Base-by-base conservation (phyloP, 2,888 invertebrate species). In the Harpalus rubripes region DNA sequence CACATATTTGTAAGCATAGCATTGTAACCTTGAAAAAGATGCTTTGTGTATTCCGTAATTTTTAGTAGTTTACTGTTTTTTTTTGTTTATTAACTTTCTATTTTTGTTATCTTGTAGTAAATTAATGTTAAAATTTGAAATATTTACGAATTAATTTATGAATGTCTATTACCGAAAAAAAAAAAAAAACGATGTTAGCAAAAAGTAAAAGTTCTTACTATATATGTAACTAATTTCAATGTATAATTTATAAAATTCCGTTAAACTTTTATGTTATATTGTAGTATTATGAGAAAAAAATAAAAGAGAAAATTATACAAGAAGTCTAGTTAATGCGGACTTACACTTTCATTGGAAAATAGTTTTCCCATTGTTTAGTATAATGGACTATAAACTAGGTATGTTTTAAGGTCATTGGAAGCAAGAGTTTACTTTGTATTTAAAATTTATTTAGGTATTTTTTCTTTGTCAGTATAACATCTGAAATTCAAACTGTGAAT, bases 301-400 rank as follows among this genome's bases (percentile, higher is more conserved):
- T 74, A 44, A 74, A 74, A 74, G 72, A 74, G 72, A 74, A 74
- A 68, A 68, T 68, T 32, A 44, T 74, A 44, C 7, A 74, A 74
- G 44, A 52, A 32, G 32, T 32, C 32, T 32, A 32, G 10, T 52
- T 52, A 4, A 52, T 0, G 32, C 32, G 44, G 44, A 74, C 44
- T 74, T 72, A n/a, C 39, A 68, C 68, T 68, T 68, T 68, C 68
- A 68, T 63, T 63, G 63, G 63, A 63, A 63, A 68, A 68, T 10
- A 41, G 41, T 68, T 68, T 68, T 68, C 68, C 26, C 41, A 44
- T 74, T 74, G 72, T 74, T 74, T 74, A 8, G 7, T 41, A 52
- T 52, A 52, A 52, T 52, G 44, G 12, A 52, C 8, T 52, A 52
- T 52, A 12, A 52, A 52, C 1, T 44, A 10, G 8, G 44, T 52